These are phyloP conservation scores for Butorides virescens DNA, from an alignment of 2,113 vertebrate species.

Conservation along the genomic window DNA sequence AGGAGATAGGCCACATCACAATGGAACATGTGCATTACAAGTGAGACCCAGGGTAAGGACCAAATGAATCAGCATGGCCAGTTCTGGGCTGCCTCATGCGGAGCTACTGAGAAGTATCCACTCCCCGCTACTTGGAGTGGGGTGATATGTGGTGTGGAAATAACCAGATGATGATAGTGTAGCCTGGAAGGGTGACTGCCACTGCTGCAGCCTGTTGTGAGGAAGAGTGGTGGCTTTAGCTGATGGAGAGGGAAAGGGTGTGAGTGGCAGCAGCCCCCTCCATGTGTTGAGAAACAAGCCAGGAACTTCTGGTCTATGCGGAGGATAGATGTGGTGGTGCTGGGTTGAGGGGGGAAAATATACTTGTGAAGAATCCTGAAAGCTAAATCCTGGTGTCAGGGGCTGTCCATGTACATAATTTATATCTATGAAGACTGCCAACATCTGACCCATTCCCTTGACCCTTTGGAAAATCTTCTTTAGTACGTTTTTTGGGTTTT, in stretches of 20 bases:
- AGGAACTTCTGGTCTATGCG: neutral
- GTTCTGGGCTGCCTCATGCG: neutral
- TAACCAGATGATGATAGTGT: neutral
- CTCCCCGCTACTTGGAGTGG: rapidly evolving
- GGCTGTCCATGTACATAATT: neutral
- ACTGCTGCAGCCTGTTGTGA: neutral
- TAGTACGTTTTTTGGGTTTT: neutral
- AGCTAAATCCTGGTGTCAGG: neutral
- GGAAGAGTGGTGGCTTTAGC: neutral
- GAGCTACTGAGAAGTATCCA: neutral
- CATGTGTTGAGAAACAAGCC: neutral
- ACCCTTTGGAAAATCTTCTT: neutral
- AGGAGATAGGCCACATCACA: neutral
- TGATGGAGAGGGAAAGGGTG: neutral
- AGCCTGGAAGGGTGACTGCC: neutral
- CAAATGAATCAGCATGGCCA: neutral
- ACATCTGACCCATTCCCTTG: neutral
- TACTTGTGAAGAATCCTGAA: neutral
- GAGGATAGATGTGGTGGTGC: neutral
- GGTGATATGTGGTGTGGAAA: rapidly evolving
- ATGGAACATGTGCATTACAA: neutral
- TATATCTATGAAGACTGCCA: neutral
- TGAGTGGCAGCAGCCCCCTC: neutral
- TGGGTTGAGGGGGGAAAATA: neutral
- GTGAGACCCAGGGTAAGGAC: neutral